These are phyloP conservation scores for Steatornis caripensis DNA, from an alignment of 2,113 vertebrate genomes.

Conservation along the genomic window DNA sequence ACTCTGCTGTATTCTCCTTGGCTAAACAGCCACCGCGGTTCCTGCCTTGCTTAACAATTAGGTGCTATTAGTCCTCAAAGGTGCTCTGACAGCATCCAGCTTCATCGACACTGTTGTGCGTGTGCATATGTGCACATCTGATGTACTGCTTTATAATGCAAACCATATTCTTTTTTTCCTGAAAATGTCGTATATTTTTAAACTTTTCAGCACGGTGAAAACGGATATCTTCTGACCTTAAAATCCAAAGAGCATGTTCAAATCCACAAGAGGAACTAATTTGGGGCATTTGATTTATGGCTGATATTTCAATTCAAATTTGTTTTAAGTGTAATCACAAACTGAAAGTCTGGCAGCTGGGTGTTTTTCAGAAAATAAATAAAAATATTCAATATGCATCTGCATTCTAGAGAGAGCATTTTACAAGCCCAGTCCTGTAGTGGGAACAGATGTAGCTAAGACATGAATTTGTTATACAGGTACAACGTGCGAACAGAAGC, in stretches of 20 bases:
- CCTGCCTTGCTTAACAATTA: constrained; percentile 10
- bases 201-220: constrained; percentile 62
- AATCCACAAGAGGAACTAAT: constrained; percentile 65
- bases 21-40: neutral
- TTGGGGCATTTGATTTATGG: constrained; percentile 58
- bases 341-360: constrained; percentile 43
- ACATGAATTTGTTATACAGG: constrained; percentile 72
- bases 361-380: constrained; percentile 56
- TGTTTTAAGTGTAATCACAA: constrained; percentile 55
- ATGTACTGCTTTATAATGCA: constrained; percentile 51
- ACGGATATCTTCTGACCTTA: constrained; percentile 48
- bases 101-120: neutral
- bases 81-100: neutral
- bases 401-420: constrained; percentile 54
- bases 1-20: neutral
- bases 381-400: constrained; percentile 12
- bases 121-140: neutral
- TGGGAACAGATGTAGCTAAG: constrained; percentile 70
- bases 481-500: constrained; percentile 27
- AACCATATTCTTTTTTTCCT: constrained; percentile 35
- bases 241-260: constrained; percentile 56
- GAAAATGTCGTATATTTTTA: constrained; percentile 54
- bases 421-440: constrained; percentile 76
- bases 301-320: constrained; percentile 61
- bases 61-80: constrained; percentile 21